Percentiles rank a stretch among this genome's conserved stretches.
Conservation (phyloP, 2,888 invertebrate species). For the Kryphioiulus occultus region DNA sequence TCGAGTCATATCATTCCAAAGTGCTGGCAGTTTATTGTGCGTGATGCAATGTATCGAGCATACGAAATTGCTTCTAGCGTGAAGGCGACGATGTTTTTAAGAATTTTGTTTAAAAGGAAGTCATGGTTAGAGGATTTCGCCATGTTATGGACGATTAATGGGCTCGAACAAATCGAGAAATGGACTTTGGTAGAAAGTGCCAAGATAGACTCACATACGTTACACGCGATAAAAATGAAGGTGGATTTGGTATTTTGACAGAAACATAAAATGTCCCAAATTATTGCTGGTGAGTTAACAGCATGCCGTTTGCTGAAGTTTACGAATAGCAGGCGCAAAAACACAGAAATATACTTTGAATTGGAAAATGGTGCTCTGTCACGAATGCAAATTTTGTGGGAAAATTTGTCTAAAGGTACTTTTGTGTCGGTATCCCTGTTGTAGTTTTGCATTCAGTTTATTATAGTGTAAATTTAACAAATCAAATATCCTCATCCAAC, state of each 20-base stretch:
- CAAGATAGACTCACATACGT: background rate
- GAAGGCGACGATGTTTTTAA: background rate
- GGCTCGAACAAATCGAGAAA: constrained; percentile 24
- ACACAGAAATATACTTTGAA: background rate
- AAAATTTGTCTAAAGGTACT: background rate
- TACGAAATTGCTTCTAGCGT: background rate
- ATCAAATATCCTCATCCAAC: no score
- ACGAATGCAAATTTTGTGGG: background rate
- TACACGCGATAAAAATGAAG: constrained; percentile 27
- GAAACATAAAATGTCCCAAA: background rate
- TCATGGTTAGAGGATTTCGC: background rate
- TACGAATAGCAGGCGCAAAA: background rate
- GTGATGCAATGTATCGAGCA: background rate
- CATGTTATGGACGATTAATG: constrained; percentile 34
- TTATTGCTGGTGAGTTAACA: background rate
- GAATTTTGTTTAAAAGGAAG: constrained; percentile 11
- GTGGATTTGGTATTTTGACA: background rate
- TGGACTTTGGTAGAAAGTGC: constrained; percentile 22
- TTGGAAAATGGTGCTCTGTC: background rate
- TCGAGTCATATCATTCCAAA: background rate
- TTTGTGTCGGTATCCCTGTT: no score
- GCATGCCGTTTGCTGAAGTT: background rate
- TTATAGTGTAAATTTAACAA: no score
- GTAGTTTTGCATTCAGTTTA: no score
- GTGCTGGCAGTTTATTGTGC: background rate